phyloP scores from a whole-genome alignment of 2,888 invertebrate species.

The Patella depressa region DNA sequence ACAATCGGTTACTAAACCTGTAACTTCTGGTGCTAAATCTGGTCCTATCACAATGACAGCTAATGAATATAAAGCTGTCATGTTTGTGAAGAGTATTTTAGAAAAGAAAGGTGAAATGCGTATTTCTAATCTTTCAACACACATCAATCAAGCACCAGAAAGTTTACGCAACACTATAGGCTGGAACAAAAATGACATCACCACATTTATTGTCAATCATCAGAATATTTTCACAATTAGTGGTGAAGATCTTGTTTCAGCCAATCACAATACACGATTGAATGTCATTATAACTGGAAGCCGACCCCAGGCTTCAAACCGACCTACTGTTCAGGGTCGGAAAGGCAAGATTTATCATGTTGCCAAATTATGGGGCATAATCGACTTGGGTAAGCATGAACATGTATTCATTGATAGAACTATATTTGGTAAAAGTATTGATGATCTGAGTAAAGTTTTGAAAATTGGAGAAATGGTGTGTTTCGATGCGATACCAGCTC shows the following conservation, averaged over 20 bases:
- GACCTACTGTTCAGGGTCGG: constrained; percentile 60
- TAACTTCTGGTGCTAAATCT: constrained; percentile 49
- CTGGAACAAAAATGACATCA: constrained; percentile 68
- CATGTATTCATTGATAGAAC: constrained; percentile 72
- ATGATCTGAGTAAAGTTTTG: constrained; percentile 69
- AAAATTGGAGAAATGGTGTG: constrained; percentile 68
- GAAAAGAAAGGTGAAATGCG: constrained; percentile 68
- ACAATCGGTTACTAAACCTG: constrained; percentile 43
- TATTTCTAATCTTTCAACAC: constrained; percentile 61
- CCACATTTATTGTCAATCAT: constrained; percentile 67
- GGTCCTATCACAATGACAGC: constrained; percentile 71
- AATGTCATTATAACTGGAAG: constrained; percentile 71
- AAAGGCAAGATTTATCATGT: constrained; percentile 71
- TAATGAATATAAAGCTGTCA: constrained; percentile 71
- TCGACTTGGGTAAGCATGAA: constrained; percentile 72
- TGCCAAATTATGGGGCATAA: constrained; percentile 71
- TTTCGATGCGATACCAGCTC: constrained; percentile 71
- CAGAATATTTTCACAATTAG: constrained; percentile 66
- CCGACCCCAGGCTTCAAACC: constrained; percentile 56
- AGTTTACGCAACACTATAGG: constrained; percentile 69
- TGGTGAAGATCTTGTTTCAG: constrained; percentile 66
- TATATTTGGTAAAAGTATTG: constrained; percentile 67
- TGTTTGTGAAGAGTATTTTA: constrained; percentile 70
- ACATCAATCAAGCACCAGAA: constrained; percentile 68
- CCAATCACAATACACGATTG: constrained; percentile 67